A percentile compares a stretch with the other conserved stretches of the same genome.
Conservation (phyloP, 2,888 invertebrate genomes). For the Harpagoxenus sublaevis region DNA sequence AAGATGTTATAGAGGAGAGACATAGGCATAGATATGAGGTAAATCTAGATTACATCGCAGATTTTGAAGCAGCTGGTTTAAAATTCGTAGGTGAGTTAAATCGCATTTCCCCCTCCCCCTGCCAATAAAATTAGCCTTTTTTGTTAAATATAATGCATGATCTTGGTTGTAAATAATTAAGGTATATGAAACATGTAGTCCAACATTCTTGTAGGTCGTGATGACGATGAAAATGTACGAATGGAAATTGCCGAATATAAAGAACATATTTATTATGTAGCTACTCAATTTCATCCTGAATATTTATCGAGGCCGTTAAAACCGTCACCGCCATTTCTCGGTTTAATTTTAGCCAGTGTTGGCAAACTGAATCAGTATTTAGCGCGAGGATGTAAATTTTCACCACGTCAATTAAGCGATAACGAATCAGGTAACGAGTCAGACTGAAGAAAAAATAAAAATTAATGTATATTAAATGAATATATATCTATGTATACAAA, state of each 20-base stretch:
- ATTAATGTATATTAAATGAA: too few relatives aligned
- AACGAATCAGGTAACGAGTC: slow-evolving; percentile 89
- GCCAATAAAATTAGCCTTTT: neutral
- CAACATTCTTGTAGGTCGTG: slow-evolving; percentile 87
- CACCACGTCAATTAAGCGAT: slow-evolving; percentile 92
- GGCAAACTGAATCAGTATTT: slow-evolving; percentile 92
- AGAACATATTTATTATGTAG: slow-evolving; percentile 96
- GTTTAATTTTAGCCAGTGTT: slow-evolving; percentile 95
- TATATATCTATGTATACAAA: too few relatives aligned
- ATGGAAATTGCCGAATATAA: slow-evolving; percentile 98
- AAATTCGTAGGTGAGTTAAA: slow-evolving; percentile 92
- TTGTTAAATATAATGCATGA: slow-evolving; percentile 1
- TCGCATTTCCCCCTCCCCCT: neutral
- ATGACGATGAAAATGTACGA: slow-evolving; percentile 92
- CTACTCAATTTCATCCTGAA: slow-evolving; percentile 99
- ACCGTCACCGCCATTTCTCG: slow-evolving; percentile 98
- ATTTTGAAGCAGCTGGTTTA: slow-evolving; percentile 94
- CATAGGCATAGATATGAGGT: slow-evolving; percentile 99
- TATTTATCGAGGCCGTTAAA: slow-evolving; percentile 96
- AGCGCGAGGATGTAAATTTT: slow-evolving; percentile 91
- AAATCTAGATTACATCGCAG: slow-evolving; percentile 94
- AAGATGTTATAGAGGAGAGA: slow-evolving; percentile 94
- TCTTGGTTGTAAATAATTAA: slow-evolving; percentile 35
- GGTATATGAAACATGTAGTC: neutral
- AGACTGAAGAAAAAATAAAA: neutral